phyloP scores from a whole-genome alignment of 2,888 invertebrate species.

The Hypolimnas misippus region DNA sequence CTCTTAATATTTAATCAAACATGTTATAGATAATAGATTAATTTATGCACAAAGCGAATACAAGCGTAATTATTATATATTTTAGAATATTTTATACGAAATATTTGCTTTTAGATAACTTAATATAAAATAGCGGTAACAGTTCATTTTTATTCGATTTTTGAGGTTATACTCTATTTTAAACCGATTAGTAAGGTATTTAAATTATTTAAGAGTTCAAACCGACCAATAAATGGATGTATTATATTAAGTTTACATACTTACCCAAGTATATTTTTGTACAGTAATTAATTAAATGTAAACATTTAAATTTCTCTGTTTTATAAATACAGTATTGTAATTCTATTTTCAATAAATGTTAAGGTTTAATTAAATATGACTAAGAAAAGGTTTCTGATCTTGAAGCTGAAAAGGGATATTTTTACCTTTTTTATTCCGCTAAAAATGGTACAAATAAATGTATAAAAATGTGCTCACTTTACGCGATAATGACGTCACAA shows the following conservation, averaged over 20 bases:
- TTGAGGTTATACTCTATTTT: too few species aligned
- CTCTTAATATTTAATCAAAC: slow-evolving; percentile 8
- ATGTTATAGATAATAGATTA: slow-evolving; percentile 5
- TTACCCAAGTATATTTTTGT: too few species aligned
- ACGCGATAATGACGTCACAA: slow-evolving; percentile 43
- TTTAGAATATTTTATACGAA: slow-evolving; percentile 8
- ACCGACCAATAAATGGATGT: too few species aligned
- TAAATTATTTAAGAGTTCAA: too few species aligned
- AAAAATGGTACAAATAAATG: slow-evolving; percentile 31
- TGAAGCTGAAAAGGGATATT: not conserved
- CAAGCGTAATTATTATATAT: not conserved
- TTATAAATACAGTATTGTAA: not conserved
- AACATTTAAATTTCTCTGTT: not conserved
- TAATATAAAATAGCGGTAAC: too few species aligned
- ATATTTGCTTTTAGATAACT: too few species aligned
- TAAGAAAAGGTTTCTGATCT: not conserved
- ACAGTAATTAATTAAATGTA: too few species aligned
- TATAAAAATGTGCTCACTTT: slow-evolving; percentile 28
- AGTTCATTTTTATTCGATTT: too few species aligned
- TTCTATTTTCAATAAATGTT: too few species aligned
- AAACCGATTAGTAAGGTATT: too few species aligned
- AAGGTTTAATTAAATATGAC: not conserved
- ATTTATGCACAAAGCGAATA: slow-evolving; percentile 12
- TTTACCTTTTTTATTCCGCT: not conserved
- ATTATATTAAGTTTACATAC: too few species aligned